Percentiles rank a stretch among this genome's conserved stretches.
phyloP scores from a whole-genome alignment of 2,797 vertebrate genomes.

The Choloepus didactylus region DNA sequence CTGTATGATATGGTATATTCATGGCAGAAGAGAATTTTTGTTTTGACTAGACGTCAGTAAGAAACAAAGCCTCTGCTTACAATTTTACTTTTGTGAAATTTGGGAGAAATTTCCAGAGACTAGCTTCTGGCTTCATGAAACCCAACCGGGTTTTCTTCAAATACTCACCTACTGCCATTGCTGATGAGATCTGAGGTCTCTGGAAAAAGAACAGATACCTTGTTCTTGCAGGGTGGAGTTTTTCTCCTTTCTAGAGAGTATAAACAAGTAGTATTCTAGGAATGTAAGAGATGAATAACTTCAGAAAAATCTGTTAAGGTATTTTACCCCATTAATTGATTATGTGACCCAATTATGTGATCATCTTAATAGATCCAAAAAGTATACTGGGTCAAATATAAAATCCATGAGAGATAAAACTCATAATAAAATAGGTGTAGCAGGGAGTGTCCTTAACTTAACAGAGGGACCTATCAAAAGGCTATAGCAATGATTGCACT shows the following conservation, averaged over 20 bases:
- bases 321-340: not conserved
- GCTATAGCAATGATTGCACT: not conserved
- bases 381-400: not conserved
- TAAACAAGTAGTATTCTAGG: not conserved
- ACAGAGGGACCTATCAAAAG: not conserved
- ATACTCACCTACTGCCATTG: not conserved
- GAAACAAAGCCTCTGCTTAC: slow-evolving; percentile 2
- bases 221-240: not conserved
- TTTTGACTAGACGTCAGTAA: not conserved
- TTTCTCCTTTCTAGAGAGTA: not conserved
- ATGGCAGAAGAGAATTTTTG: not conserved
- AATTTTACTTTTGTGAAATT: not conserved
- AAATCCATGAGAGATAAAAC: not conserved
- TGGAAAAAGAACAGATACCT: not conserved
- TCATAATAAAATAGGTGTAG: not conserved
- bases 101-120: slow-evolving; percentile 17
- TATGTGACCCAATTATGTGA: not conserved
- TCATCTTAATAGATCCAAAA: not conserved
- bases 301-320: not conserved
- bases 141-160: not conserved
- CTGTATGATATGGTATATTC: not conserved
- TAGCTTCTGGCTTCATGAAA: not conserved
- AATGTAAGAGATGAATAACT: not conserved
- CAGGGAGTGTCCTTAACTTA: not conserved
- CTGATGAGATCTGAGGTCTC: not conserved